Percentiles rank a stretch among this genome's conserved stretches.
Evolutionary conservation across 2,888 invertebrate species (phyloP).

Genomic region (Amorpha juglandis): DNA sequence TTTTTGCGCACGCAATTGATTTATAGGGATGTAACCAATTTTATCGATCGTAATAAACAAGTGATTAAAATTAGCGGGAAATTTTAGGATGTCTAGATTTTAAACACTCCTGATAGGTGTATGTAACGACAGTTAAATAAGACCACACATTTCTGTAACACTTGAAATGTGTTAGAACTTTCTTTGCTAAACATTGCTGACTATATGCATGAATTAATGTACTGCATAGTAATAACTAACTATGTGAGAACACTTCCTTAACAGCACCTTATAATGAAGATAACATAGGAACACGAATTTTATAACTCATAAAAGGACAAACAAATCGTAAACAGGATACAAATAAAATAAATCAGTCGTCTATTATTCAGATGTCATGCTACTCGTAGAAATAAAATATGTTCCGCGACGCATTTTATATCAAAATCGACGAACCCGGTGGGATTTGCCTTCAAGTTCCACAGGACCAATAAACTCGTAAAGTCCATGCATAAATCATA

Average conservation of each 20-base stretch:
- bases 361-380: slow-evolving; percentile 39
- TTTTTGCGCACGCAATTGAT: no score
- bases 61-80: no score
- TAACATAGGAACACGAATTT: slow-evolving; percentile 26
- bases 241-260: background rate
- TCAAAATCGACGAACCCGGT: slow-evolving; percentile 43
- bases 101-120: no score
- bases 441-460: slow-evolving; percentile 51
- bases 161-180: no score
- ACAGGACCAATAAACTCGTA: slow-evolving; percentile 57
- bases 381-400: slow-evolving; percentile 44
- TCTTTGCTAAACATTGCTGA: no score
- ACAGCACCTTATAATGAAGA: background rate
- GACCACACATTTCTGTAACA: no score
- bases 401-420: slow-evolving; percentile 47
- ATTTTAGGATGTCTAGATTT: no score
- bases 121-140: no score
- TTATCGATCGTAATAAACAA: no score
- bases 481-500: slow-evolving; percentile 57
- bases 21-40: no score
- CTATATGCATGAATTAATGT: no score
- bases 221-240: no score
- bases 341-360: slow-evolving; percentile 38
- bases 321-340: slow-evolving; percentile 39
- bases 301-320: slow-evolving; percentile 32